Evolutionary conservation across 2,797 vertebrate species (phyloP).

Genomic region (Lepus oiostolus): DNA sequence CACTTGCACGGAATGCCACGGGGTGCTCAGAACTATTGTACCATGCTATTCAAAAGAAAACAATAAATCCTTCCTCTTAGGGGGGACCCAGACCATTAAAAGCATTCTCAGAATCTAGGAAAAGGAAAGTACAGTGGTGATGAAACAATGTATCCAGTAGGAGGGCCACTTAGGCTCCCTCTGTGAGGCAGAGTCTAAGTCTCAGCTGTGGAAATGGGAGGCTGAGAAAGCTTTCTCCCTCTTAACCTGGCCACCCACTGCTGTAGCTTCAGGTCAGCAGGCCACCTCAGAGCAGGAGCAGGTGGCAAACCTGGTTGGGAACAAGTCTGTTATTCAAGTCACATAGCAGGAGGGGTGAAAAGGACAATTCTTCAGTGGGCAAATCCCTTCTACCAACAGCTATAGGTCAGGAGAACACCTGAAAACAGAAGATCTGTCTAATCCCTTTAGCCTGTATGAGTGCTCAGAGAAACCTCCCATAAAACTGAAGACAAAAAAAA

Average conservation of each 20-base stretch:
- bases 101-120: background rate
- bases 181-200: background rate
- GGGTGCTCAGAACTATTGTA: constrained; percentile 36
- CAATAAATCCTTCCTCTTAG: constrained; percentile 7
- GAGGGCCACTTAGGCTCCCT: background rate
- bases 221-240: background rate
- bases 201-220: background rate
- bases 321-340: constrained; percentile 24
- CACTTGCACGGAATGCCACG: constrained; percentile 51
- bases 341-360: background rate
- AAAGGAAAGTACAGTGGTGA: background rate
- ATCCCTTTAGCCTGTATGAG: background rate
- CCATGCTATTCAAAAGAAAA: constrained; percentile 42
- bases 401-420: background rate
- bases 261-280: background rate
- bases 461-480: constrained; percentile 29
- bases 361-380: background rate
- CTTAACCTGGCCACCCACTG: background rate
- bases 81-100: constrained; percentile 39
- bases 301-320: background rate
- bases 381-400: background rate
- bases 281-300: background rate
- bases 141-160: background rate
- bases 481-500: background rate
- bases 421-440: background rate